A percentile compares a stretch with the other conserved stretches of the same genome.
phyloP scores from a whole-genome alignment of 2,888 invertebrate species.

The Parasteatoda lunata region DNA sequence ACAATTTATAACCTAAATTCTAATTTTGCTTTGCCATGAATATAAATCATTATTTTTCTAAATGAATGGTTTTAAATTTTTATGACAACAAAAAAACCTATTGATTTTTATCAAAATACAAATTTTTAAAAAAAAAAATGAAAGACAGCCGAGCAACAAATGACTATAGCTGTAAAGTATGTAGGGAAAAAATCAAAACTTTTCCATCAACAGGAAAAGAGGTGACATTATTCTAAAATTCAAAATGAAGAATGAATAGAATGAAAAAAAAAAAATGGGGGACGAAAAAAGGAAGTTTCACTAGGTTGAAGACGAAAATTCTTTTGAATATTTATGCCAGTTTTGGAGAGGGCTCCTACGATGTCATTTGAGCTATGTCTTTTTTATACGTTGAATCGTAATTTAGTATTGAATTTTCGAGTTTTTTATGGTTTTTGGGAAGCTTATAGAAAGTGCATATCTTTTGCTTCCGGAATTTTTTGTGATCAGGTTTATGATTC shows the following conservation, averaged over 20 bases:
- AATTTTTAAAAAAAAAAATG: background rate
- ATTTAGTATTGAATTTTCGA: constrained; percentile 38
- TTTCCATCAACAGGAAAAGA: constrained; percentile 21
- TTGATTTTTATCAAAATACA: constrained; percentile 3
- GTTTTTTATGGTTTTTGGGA: constrained; percentile 15
- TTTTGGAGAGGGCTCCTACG: constrained; percentile 18
- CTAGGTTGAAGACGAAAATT: constrained; percentile 19
- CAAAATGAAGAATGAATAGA: constrained; percentile 12
- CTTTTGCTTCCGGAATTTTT: constrained; percentile 1
- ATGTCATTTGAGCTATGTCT: constrained; percentile 33
- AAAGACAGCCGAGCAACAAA: too few species aligned
- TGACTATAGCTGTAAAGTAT: too few species aligned
- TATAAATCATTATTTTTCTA: constrained; percentile 14
- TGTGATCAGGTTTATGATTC: background rate
- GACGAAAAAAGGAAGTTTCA: background rate
- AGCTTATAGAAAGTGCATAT: background rate
- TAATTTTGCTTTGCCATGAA: background rate
- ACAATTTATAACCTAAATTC: background rate
- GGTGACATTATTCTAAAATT: constrained; percentile 44
- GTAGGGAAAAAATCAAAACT: constrained; percentile 9
- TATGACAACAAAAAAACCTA: background rate
- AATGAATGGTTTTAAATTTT: constrained; percentile 5
- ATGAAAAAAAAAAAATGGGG: background rate
- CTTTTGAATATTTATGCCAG: constrained; percentile 55
- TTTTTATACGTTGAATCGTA: constrained; percentile 19